These are phyloP conservation scores for Perizoma affinitatum DNA, from an alignment of 2,888 invertebrate species.

Conservation along the genomic window DNA sequence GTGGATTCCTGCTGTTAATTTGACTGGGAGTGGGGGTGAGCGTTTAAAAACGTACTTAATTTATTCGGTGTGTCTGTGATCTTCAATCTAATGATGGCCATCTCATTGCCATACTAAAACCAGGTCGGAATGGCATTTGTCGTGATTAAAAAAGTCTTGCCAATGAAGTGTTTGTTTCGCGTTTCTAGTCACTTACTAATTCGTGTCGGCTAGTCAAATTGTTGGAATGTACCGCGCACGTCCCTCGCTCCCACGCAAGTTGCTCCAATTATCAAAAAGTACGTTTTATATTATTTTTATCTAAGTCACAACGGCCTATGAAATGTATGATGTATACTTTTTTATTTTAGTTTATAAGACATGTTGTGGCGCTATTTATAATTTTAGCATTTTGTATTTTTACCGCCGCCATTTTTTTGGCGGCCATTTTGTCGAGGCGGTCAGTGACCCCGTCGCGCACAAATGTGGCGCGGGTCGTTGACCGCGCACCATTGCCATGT, in stretches of 20 bases:
- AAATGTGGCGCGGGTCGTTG: constrained; percentile 33
- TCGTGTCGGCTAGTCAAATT: constrained; percentile 80
- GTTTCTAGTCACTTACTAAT: constrained; percentile 79
- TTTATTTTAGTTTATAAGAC: constrained; percentile 59
- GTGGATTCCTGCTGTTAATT: constrained; percentile 1
- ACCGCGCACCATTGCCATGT: constrained; percentile 48
- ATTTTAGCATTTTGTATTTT: constrained; percentile 68
- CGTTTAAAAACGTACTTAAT: constrained; percentile 45
- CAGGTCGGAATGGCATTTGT: constrained; percentile 33
- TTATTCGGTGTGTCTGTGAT: constrained; percentile 62
- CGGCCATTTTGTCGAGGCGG: constrained; percentile 57
- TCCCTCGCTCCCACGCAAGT: constrained; percentile 21
- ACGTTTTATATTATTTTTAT: constrained; percentile 46
- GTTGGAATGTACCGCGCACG: constrained; percentile 33
- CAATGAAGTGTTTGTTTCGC: constrained; percentile 73
- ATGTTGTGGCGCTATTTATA: constrained; percentile 65
- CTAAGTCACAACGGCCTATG: constrained; percentile 79
- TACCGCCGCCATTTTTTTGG: constrained; percentile 60
- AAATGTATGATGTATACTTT: constrained; percentile 64
- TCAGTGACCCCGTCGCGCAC: constrained; percentile 46
- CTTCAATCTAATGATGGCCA: constrained; percentile 49
- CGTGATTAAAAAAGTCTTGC: constrained; percentile 66
- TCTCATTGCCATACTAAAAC: constrained; percentile 52
- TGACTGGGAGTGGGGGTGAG: constrained; percentile 20
- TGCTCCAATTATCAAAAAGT: constrained; percentile 8